Conservation (phyloP, 2,113 vertebrate species). For the Geothlypis trichas region DNA sequence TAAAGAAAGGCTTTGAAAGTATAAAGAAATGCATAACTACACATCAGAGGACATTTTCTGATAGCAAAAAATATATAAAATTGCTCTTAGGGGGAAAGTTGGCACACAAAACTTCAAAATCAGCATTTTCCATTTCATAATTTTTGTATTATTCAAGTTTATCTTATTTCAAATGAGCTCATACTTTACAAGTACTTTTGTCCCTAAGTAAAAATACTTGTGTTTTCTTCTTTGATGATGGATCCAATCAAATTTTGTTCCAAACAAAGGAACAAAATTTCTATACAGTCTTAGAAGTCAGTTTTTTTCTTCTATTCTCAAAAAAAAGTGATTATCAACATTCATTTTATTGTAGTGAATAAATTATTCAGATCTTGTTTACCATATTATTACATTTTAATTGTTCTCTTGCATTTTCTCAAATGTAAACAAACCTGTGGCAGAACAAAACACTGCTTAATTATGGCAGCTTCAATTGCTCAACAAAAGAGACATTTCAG, state of each 20-base stretch:
- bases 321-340: constrained; percentile 29
- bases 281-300: not conserved
- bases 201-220: not conserved
- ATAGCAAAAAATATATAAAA: not conserved
- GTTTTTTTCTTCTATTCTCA: not conserved
- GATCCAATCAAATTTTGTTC: not conserved
- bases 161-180: not conserved
- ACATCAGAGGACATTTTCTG: not conserved
- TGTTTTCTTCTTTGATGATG: not conserved
- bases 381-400: constrained; percentile 78
- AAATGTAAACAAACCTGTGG: constrained; percentile 59
- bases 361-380: constrained; percentile 77
- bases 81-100: not conserved
- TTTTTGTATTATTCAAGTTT: not conserved
- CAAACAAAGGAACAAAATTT: not conserved
- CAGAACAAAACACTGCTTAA: constrained; percentile 47
- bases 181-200: not conserved
- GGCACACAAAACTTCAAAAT: not conserved
- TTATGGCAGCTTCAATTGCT: constrained; percentile 17
- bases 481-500: constrained; percentile 42
- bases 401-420: constrained; percentile 68
- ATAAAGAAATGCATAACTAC: not conserved
- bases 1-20: not conserved
- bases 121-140: not conserved
- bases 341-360: constrained; percentile 66